Evolutionary conservation across 2,888 invertebrate genomes (phyloP), one percentile per base, ranked within the genome.

Genomic region (Sphaerophoria taeniata): DNA sequence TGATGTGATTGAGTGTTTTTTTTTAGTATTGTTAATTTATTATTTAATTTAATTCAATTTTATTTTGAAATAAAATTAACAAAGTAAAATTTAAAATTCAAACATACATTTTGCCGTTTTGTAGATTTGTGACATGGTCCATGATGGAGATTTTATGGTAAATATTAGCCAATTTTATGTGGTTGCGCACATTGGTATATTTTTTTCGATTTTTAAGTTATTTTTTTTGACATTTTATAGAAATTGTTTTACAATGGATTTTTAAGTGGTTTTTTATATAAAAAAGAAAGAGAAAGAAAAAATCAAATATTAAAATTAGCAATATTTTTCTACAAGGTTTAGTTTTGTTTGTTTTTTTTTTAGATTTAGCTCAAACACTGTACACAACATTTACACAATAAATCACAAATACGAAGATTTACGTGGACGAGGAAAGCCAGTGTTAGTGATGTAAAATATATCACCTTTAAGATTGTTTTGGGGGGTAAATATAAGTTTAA

Each of bases 41-140:
- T 53, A n/a, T 4, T 53, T 47, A 53, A 11, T 43, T 43, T 43
- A 39, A 39, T 43, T 56, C 72, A 16, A 56, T 4, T 65, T 31
- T 49, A n/a, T 60, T 12, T 24, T 34, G 51, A 11, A 43, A n/a
- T 60, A 33, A 11, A 67, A 49, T 3, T 65, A 67, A 67, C 12
- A 47, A 80, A 55, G 53, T 65, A 67, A 69, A 34, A 55, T 67
- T 63, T 7, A 63, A 61, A 36, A 61, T 61, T 72, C 33, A 65
- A 72, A 81, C 76, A 77, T 76, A 81, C 70, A 77, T 85, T 85
- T 80, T 85, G 79, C 80, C 80, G 79, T 80, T 85, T 80, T 80
- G 79, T 72, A 80, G 72, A 76, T 67, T 24, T 24, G 80, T 84
- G 72, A 75, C 61, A 84, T 75, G 80, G 84, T 85, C 84, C 84